Evolutionary conservation across 1,140 invertebrate genomes (phyloP), one percentile per base, ranked within the genome.

Genomic region (Berghia stephanieae): DNA sequence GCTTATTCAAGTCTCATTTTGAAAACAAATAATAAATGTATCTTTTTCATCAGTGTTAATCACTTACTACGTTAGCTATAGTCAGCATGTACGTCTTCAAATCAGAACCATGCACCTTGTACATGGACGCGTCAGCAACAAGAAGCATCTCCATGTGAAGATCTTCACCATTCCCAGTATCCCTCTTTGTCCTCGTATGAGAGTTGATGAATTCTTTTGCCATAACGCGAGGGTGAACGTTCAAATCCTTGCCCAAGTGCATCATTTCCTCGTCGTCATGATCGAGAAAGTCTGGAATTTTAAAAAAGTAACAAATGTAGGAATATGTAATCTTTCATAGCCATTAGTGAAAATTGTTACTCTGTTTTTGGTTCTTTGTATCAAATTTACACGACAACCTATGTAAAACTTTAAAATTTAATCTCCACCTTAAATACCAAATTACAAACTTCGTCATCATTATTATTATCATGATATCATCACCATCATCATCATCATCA

Each of bases 41-140:
- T 6, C 16, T 6, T 6, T 8, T 46, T 46, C n/a, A n/a, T 4
- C 16, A 38, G 38, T 21, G 16, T 55, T 38, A 27, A 57, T 13
- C 21, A 81, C 78, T 75, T 31, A 81, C 80, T 36, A 81, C 72
- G 43, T 81, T 81, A 10, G 69, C 74, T 1, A 74, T 72, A 21
- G 80, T 71, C 60, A 81, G 40, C 31, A 81, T 31, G 43, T 73
- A 81, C 24, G 72, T 55, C 24, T 43, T 36, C 18, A 78, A 70
- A 31, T 79, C 49, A 10, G 71, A 42, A 5, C 73, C 72, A 63
- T 81, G 72, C 13, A 34, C 44, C 16, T 63, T 1, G 52, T 71
- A 24, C 80, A 81, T 78, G 8, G 78, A 75, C 18, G 49, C 75
- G 55, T 81, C 80, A 2, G 71, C 80, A 27, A 79, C 80, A 27